Evolutionary conservation across 2,797 vertebrate genomes (phyloP), one percentile per base, ranked within the genome.

Genomic region (Oryzias dopingdopingensis): DNA sequence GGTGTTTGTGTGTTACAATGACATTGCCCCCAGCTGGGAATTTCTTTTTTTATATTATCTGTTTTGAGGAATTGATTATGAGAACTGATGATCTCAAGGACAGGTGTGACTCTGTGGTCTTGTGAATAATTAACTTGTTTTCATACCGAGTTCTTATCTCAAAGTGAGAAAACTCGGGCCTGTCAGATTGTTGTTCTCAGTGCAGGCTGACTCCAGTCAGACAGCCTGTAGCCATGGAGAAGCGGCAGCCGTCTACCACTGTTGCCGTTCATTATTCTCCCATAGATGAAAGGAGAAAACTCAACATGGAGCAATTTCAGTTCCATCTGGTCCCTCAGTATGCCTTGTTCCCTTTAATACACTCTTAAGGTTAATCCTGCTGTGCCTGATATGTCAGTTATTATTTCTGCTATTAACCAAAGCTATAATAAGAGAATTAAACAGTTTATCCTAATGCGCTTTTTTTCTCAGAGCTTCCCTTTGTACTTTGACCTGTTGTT

Each of bases 91-190:
- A 43, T 62, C 42, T 50, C 37, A 7, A 5, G 62, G 52, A 58
- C 45, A 59, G 42, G 43, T 80, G 26, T 51, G 46, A 41, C 41
- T 52, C 12, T 52, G 49, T 17, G 2, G 56, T 20, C 29, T 40
- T 75, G 62, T 57, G 32, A 74, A 65, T 81, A 67, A 63, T 76
- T 48, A 57, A 29, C 51, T 51, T 68, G 66, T 56, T 59, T 47
- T 62, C 66, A 56, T 46, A 17, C 48, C 69, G 52, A 12, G 72
- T 69, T 61, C 49, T 66, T 58, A 3, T n/a, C 47, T 66, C 43
- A 40, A 24, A 70, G 48, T 41, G 61, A 67, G 50, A 57, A 64
- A 56, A 48, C 58, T 44, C 2, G n/a, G 58, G 56, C 52, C 43
- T 52, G 57, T 70, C 64, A 67, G 42, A 57, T 59, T 71, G 6